phyloP scores from a whole-genome alignment of 2,888 invertebrate genomes.

The Metallyticus violacea region DNA sequence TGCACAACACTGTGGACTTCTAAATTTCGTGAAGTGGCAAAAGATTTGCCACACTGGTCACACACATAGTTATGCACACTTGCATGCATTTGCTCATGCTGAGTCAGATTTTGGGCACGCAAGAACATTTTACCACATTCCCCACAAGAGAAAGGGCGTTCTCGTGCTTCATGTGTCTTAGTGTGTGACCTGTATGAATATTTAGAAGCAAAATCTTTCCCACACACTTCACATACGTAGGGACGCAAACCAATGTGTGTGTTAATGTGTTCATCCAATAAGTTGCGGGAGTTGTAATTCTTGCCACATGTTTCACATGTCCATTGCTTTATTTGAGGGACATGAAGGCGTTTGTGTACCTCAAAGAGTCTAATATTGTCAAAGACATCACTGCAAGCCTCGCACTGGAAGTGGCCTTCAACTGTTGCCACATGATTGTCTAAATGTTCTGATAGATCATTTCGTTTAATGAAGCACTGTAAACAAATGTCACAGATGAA shows the following conservation, averaged over 20 bases:
- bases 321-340: constrained; percentile 60
- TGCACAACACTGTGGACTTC: constrained; percentile 79
- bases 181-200: constrained; percentile 73
- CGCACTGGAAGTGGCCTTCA: constrained; percentile 62
- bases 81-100: constrained; percentile 72
- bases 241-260: constrained; percentile 67
- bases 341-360: constrained; percentile 62
- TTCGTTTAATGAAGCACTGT: constrained; percentile 59
- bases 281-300: constrained; percentile 63
- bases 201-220: constrained; percentile 74
- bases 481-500: constrained; percentile 72
- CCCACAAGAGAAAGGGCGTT: constrained; percentile 65
- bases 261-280: constrained; percentile 69
- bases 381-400: constrained; percentile 61
- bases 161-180: constrained; percentile 67
- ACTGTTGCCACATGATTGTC: constrained; percentile 61
- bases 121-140: constrained; percentile 71
- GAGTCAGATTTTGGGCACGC: constrained; percentile 70
- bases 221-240: constrained; percentile 62
- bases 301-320: constrained; percentile 64
- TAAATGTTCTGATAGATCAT: constrained; percentile 60
- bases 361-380: constrained; percentile 58
- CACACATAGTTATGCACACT: constrained; percentile 69
- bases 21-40: constrained; percentile 72
- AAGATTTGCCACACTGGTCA: constrained; percentile 66